phyloP scores from a whole-genome alignment of 2,888 invertebrate genomes.

The Acrocyrtus sp. region DNA sequence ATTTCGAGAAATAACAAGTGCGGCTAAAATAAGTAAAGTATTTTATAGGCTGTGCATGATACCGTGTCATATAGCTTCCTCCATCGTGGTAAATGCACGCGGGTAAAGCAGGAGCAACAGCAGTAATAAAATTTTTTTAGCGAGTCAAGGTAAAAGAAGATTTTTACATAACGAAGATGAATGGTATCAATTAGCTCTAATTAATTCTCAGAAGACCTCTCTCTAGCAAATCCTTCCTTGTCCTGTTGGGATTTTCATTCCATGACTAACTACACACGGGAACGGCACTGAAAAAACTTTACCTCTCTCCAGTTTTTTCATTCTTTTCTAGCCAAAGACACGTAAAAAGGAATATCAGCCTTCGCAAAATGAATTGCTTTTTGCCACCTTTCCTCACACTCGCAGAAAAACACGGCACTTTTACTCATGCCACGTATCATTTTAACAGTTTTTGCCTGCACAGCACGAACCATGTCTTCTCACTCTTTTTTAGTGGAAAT shows the following conservation, averaged over 20 bases:
- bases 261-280: slow-evolving; percentile 43
- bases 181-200: slow-evolving; percentile 64
- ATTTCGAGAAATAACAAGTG: no score
- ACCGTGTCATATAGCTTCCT: background rate
- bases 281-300: slow-evolving; percentile 14
- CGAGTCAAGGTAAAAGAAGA: slow-evolving; percentile 60
- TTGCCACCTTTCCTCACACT: no score
- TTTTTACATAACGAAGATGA: slow-evolving; percentile 63
- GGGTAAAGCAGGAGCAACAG: background rate
- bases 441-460: slow-evolving; percentile 45
- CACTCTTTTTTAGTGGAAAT: no score
- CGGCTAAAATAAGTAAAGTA: no score
- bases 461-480: slow-evolving; percentile 36
- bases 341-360: background rate
- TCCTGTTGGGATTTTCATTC: slow-evolving; percentile 53
- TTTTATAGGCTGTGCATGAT: no score
- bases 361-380: no score
- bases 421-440: slow-evolving; percentile 30
- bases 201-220: slow-evolving; percentile 63
- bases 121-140: slow-evolving; percentile 24
- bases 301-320: no score
- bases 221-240: slow-evolving; percentile 41
- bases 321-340: no score
- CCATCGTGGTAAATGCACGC: background rate
- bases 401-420: slow-evolving; percentile 7